Percentiles rank a stretch among this genome's conserved stretches.
phyloP scores from a whole-genome alignment of 1,140 invertebrate species.

The Cepaea nemoralis region DNA sequence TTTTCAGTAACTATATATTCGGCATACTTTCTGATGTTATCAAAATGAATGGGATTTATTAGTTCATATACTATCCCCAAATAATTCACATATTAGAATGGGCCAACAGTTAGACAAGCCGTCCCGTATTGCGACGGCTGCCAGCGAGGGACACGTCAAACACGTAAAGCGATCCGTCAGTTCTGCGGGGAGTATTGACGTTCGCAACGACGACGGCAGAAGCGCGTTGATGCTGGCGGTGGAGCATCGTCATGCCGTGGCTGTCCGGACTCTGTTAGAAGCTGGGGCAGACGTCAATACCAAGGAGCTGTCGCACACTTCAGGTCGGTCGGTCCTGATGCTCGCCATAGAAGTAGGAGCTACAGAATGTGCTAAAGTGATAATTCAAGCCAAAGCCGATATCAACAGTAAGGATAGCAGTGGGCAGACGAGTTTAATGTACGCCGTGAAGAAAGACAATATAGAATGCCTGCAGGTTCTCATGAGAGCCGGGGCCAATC shows the following conservation, averaged over 20 bases:
- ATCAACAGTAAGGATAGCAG: not conserved
- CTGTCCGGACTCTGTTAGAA: not conserved
- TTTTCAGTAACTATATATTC: no score
- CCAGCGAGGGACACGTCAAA: not conserved
- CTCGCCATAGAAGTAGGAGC: not conserved
- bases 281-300: constrained; percentile 3
- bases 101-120: constrained; percentile 2
- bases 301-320: not conserved
- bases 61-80: no score
- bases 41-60: no score
- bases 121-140: not conserved
- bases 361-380: not conserved
- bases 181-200: not conserved
- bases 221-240: not conserved
- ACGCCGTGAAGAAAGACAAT: not conserved
- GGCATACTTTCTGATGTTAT: no score
- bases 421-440: constrained; percentile 3
- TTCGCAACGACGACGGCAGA: not conserved
- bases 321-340: not conserved
- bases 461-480: not conserved
- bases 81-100: not conserved
- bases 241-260: not conserved
- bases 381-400: not conserved
- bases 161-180: constrained; percentile 5
- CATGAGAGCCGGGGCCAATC: not conserved